Conservation (phyloP, 1,140 invertebrate species). For the Diploscapter pachys region DNA sequence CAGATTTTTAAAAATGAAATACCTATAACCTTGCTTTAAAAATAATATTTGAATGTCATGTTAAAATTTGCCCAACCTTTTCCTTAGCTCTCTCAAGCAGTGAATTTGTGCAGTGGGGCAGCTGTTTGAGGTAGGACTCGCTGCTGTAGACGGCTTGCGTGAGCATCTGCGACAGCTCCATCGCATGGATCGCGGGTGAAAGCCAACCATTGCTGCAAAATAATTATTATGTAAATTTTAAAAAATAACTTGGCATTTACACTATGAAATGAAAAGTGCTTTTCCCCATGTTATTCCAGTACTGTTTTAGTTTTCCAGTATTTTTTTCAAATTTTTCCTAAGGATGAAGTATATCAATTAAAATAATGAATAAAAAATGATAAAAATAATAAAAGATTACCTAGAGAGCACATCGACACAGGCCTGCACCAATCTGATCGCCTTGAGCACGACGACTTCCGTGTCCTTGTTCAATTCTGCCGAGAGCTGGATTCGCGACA, state of each 20-base stretch:
- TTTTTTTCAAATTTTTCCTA: background rate
- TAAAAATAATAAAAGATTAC: conserved; percentile 31
- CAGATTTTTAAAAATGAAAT: background rate
- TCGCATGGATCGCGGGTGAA: conserved; percentile 91
- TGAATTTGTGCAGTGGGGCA: conserved; percentile 88
- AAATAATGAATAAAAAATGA: no score
- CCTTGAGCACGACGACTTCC: conserved; percentile 66
- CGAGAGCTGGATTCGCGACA: conserved; percentile 85
- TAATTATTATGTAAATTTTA: conserved; percentile 61
- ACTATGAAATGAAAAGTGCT: conserved; percentile 27
- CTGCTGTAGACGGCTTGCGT: conserved; percentile 99
- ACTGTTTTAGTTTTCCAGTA: background rate
- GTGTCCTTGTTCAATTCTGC: conserved; percentile 96
- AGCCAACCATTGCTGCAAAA: conserved; percentile 86
- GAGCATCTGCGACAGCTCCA: conserved; percentile 99
- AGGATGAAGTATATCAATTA: background rate
- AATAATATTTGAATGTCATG: conserved; percentile 9
- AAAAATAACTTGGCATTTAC: background rate
- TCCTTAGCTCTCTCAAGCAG: conserved; percentile 86
- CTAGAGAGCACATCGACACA: conserved; percentile 89
- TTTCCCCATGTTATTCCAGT: background rate
- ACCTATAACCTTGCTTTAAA: background rate
- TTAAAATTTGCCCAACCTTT: conserved; percentile 71
- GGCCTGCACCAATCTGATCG: conserved; percentile 80
- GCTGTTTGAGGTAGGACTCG: conserved; percentile 91